Percentiles rank a stretch among this genome's conserved stretches.
These are phyloP conservation scores for Ctenochaetus hawaiiensis DNA, from an alignment of 2,797 vertebrate genomes.

Conservation along the genomic window DNA sequence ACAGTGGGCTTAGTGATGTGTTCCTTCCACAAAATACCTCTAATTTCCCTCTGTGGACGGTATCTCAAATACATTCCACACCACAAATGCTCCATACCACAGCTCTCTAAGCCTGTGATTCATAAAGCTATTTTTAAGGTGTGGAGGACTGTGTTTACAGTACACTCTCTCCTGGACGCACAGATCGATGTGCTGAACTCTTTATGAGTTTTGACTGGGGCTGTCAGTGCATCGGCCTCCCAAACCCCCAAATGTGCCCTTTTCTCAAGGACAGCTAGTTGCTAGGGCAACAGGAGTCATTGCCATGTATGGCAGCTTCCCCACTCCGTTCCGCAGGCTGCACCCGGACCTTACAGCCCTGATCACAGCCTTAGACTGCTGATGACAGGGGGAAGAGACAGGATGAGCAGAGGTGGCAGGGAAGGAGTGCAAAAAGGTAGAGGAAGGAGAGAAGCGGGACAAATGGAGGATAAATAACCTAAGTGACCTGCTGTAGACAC, in stretches of 20 bases:
- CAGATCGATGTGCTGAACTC: constrained; percentile 65
- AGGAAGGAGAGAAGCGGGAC: constrained; percentile 19
- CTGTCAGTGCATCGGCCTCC: constrained; percentile 72
- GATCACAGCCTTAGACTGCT: constrained; percentile 73
- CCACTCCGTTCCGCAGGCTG: constrained; percentile 79
- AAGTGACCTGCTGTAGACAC: constrained; percentile 37
- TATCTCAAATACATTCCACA: constrained; percentile 17
- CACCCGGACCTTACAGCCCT: constrained; percentile 70
- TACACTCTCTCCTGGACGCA: constrained; percentile 13
- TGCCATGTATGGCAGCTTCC: constrained; percentile 79
- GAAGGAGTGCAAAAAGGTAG: constrained; percentile 28
- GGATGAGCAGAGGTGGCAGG: constrained; percentile 32
- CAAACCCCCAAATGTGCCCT: constrained; percentile 75
- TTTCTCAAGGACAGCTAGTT: constrained; percentile 86
- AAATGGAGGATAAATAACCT: constrained; percentile 53
- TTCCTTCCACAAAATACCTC: constrained; percentile 18
- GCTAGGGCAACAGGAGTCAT: constrained; percentile 84
- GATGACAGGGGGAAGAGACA: constrained; percentile 63
- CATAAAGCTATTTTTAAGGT: constrained; percentile 45
- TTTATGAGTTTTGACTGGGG: constrained; percentile 79
- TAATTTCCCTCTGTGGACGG: constrained; percentile 5
- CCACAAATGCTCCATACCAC: constrained; percentile 11
- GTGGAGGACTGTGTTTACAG: constrained; percentile 44
- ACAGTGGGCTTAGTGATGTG: constrained; percentile 15
- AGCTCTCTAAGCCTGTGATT: constrained; percentile 26